Evolutionary conservation across 2,113 vertebrate species (phyloP).

Genomic region (Mohoua ochrocephala): DNA sequence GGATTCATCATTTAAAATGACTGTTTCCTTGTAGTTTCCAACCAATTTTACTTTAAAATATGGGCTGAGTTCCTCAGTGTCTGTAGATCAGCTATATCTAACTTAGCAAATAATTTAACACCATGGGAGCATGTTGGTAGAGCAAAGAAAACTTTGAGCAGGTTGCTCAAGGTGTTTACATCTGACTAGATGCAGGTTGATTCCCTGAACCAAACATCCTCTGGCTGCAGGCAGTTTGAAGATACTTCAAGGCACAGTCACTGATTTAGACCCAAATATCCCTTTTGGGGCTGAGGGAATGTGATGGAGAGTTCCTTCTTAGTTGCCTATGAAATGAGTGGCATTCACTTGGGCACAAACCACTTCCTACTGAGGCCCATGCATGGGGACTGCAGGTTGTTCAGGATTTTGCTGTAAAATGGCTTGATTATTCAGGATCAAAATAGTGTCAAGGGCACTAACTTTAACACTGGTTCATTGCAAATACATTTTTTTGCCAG

Average conservation of each 20-base stretch:
- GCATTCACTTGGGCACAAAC: not conserved
- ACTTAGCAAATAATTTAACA: not conserved
- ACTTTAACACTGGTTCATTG: not conserved
- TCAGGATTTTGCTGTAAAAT: not conserved
- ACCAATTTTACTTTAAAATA: not conserved
- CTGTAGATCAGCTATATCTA: not conserved
- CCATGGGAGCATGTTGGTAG: rapidly evolving
- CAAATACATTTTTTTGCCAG: not conserved
- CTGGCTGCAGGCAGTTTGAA: not conserved
- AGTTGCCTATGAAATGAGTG: not conserved
- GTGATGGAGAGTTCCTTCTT: not conserved
- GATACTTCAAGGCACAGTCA: not conserved
- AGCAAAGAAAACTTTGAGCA: not conserved
- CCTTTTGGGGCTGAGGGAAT: not conserved
- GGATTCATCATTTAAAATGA: not conserved
- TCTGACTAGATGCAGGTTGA: not conserved
- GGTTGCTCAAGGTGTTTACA: not conserved
- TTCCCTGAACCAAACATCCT: not conserved
- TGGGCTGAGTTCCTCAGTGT: not conserved
- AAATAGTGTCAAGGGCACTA: not conserved
- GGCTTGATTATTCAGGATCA: not conserved
- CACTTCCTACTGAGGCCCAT: not conserved
- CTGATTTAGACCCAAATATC: not conserved
- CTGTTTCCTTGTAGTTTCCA: not conserved
- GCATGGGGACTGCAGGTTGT: not conserved